Evolutionary conservation across 92 coral and sea anemone genomes (phyloP).

Genomic region (Umimayanthus chanpuru): DNA sequence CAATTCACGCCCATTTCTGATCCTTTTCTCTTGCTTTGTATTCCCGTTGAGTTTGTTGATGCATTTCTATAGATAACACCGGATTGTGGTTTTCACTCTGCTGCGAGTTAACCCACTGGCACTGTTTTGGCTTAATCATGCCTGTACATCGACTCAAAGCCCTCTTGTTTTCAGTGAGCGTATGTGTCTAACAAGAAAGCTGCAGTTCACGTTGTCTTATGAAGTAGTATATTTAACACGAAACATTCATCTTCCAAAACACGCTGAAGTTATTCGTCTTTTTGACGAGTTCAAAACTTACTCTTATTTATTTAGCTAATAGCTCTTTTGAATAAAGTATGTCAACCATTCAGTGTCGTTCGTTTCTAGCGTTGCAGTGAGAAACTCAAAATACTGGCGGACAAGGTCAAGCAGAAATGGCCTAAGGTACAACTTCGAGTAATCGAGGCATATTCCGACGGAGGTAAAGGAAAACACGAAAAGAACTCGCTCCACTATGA

Average conservation of each 20-base stretch:
- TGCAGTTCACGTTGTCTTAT: not conserved
- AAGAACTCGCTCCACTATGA: slow-evolving; percentile 65
- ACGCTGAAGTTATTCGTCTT: slow-evolving; percentile 4
- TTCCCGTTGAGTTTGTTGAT: slow-evolving; percentile 2
- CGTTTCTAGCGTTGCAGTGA: slow-evolving; percentile 64
- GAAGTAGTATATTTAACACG: not conserved
- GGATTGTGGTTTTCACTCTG: not conserved
- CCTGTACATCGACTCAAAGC: not conserved
- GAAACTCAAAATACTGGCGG: slow-evolving; percentile 57
- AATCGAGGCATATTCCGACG: slow-evolving; percentile 69
- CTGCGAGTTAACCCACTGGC: not conserved
- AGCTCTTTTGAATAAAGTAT: slow-evolving; percentile 8
- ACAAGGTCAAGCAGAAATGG: slow-evolving; percentile 60
- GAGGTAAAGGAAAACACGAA: slow-evolving; percentile 43
- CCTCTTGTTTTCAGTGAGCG: not conserved
- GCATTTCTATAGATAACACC: not conserved
- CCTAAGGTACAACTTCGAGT: slow-evolving; percentile 66
- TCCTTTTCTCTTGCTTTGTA: not conserved
- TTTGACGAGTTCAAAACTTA: not conserved
- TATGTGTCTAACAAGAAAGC: not conserved
- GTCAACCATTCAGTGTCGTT: slow-evolving; percentile 9
- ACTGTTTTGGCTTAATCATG: not conserved
- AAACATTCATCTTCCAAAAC: not conserved
- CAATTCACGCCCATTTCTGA: too few species aligned
- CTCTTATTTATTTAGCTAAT: slow-evolving; percentile 33